A percentile compares a stretch with the other conserved stretches of the same genome.
Evolutionary conservation across 2,113 vertebrate species (phyloP).

Genomic region (Numenius arquata): DNA sequence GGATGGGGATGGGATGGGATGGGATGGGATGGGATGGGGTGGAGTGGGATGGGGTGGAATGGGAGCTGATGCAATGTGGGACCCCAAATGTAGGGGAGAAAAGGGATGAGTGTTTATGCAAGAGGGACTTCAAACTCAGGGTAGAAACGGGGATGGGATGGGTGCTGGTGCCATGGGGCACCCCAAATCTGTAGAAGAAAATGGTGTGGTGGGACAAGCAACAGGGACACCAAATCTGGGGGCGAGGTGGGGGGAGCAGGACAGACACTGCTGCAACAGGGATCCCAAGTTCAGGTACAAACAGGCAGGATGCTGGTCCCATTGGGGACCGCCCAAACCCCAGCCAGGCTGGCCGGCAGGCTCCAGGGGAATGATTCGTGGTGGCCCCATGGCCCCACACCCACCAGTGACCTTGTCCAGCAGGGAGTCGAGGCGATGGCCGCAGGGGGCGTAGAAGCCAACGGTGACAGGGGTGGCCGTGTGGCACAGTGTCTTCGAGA

Average conservation of each 20-base stretch:
- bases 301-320: not conserved
- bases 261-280: not conserved
- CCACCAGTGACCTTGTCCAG: slow-evolving; percentile 71
- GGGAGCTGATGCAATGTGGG: too few relatives aligned
- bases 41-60: too few relatives aligned
- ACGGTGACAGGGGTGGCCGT: slow-evolving; percentile 71
- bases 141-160: not conserved
- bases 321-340: not conserved
- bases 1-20: too few relatives aligned
- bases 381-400: not conserved
- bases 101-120: too few relatives aligned
- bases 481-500: slow-evolving; percentile 71
- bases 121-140: too few relatives aligned
- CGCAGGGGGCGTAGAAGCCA: slow-evolving; percentile 72
- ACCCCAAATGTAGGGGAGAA: too few relatives aligned
- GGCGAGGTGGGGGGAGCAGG: not conserved
- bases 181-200: not conserved
- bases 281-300: too few relatives aligned
- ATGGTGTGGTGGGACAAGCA: too few relatives aligned
- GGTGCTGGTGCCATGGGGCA: not conserved
- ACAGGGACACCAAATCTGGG: not conserved
- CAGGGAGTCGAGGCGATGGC: slow-evolving; percentile 64
- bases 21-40: too few relatives aligned
- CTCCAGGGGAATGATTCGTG: not conserved
- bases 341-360: not conserved